Evolutionary conservation across 2,888 invertebrate species (phyloP).

Genomic region (Luperina testacea): DNA sequence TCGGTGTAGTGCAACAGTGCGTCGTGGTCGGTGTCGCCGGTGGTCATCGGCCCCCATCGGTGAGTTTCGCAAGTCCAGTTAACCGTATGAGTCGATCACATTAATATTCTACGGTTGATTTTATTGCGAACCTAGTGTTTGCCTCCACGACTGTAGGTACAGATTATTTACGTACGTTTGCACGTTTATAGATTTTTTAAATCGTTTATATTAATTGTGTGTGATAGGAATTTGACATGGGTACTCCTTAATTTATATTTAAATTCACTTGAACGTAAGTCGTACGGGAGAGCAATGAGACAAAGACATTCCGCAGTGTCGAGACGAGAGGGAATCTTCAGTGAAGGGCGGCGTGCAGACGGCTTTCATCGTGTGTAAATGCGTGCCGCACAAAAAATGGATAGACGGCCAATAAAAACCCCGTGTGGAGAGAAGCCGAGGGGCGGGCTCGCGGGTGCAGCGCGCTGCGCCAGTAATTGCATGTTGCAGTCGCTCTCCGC

Average conservation of each 20-base stretch:
- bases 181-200: constrained; percentile 25
- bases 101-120: constrained; percentile 87
- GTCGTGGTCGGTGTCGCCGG: constrained; percentile 75
- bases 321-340: constrained; percentile 85
- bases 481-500: constrained; percentile 85
- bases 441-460: constrained; percentile 87
- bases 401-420: constrained; percentile 89
- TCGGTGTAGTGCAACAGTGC: constrained; percentile 71
- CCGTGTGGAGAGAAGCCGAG: constrained; percentile 86
- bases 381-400: constrained; percentile 86
- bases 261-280: constrained; percentile 68
- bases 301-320: constrained; percentile 85
- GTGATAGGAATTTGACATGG: constrained; percentile 26
- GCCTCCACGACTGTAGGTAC: constrained; percentile 69
- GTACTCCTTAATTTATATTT: constrained; percentile 55
- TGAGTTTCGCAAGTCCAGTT: constrained; percentile 89
- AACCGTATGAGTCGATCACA: constrained; percentile 85
- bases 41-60: constrained; percentile 89
- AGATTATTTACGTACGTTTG: constrained; percentile 28
- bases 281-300: constrained; percentile 72
- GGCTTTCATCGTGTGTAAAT: constrained; percentile 87
- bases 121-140: constrained; percentile 83
- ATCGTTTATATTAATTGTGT: constrained; percentile 38
- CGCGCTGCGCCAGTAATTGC: constrained; percentile 82
- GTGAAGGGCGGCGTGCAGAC: constrained; percentile 85